Percentiles rank a stretch among this genome's conserved stretches.
Evolutionary conservation across 2,797 vertebrate genomes (phyloP).

Genomic region (Enteromius viviparus): DNA sequence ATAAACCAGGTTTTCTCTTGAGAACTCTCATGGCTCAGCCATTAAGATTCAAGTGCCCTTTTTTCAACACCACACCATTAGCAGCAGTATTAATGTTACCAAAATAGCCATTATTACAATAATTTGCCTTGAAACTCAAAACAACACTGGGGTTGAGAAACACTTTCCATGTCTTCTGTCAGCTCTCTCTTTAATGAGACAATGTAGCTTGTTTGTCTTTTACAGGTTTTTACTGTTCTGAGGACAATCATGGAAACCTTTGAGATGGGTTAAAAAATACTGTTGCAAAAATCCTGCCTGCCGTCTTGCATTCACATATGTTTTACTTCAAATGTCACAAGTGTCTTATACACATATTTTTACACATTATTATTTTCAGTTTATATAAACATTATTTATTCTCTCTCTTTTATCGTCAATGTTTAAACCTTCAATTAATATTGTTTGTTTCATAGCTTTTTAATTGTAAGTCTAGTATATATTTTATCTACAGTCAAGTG

Average conservation of each 20-base stretch:
- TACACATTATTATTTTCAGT: background rate
- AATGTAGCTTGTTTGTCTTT: background rate
- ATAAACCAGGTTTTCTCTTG: background rate
- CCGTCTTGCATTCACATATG: background rate
- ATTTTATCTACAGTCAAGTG: background rate
- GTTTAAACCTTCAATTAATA: too few relatives aligned
- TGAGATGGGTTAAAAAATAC: background rate
- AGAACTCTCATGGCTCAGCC: background rate
- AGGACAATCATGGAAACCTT: background rate
- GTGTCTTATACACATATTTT: background rate
- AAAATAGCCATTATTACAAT: background rate
- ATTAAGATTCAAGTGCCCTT: background rate
- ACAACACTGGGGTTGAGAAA: background rate
- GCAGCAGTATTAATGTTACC: background rate
- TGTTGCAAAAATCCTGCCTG: background rate
- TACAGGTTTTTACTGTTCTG: background rate
- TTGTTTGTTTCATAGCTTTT: background rate
- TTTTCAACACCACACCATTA: background rate
- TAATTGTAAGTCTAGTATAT: background rate
- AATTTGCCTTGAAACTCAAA: background rate
- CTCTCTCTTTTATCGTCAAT: background rate
- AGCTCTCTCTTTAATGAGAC: background rate
- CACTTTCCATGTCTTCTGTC: background rate
- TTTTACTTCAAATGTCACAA: background rate
- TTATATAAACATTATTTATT: background rate